Evolutionary conservation across 2,113 vertebrate genomes (phyloP).

Genomic region (Xenopus tropicalis): UCB_Xtro_10.0 CM004452.2:37381501-37382000

Average conservation of each 20-base stretch:
- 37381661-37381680: constrained; percentile 28
- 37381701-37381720: neutral
- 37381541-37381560: neutral
- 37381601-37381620: neutral
- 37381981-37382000: no score
- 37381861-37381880: no score
- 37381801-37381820: neutral
- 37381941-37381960: no score
- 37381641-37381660: constrained; percentile 14
- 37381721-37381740: constrained; percentile 13
- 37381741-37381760: constrained; percentile 18
- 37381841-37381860: no score
- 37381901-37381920: no score
- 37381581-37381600: constrained; percentile 1
- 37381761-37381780: constrained; percentile 22
- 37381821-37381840: constrained; percentile 1
- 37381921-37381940: no score
- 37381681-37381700: constrained; percentile 18
- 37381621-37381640: constrained; percentile 9
- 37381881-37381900: no score
- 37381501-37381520: neutral
- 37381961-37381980: no score
- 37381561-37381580: constrained; percentile 12
- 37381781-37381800: constrained; percentile 16
- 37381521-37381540: neutral